phyloP scores from a whole-genome alignment of 2,113 vertebrate genomes.

The Paratilapia polleni region DNA sequence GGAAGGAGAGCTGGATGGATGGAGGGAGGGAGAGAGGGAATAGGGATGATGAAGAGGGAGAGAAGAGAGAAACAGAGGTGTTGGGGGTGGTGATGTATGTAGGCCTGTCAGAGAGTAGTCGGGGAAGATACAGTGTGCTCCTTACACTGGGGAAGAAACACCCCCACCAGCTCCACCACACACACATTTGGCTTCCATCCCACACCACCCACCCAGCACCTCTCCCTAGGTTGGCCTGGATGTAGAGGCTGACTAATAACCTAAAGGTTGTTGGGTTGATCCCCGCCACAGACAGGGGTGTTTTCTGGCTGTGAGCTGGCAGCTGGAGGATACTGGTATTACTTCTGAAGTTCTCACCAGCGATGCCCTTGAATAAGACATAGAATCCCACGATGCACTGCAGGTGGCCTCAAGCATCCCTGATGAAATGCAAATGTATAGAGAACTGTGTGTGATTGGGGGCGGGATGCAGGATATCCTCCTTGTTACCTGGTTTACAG shows the following conservation, averaged over 20 bases:
- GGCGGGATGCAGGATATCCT: background rate
- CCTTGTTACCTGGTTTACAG: slow-evolving; percentile 10
- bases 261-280: slow-evolving; percentile 78
- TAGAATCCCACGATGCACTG: slow-evolving; percentile 63
- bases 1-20: slow-evolving; percentile 68
- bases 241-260: slow-evolving; percentile 78
- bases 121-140: slow-evolving; percentile 83
- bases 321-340: slow-evolving; percentile 71
- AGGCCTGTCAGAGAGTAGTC: slow-evolving; percentile 81
- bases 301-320: slow-evolving; percentile 74
- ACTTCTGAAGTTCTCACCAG: slow-evolving; percentile 73
- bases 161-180: slow-evolving; percentile 65
- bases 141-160: slow-evolving; percentile 81
- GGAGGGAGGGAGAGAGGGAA: slow-evolving; percentile 77
- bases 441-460: slow-evolving; percentile 9
- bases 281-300: slow-evolving; percentile 72
- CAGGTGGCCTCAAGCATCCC: slow-evolving; percentile 64
- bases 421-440: slow-evolving; percentile 69
- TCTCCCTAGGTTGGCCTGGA: slow-evolving; percentile 72
- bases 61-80: slow-evolving; percentile 74
- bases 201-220: slow-evolving; percentile 62
- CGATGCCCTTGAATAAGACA: slow-evolving; percentile 75
- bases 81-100: slow-evolving; percentile 84
- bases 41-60: slow-evolving; percentile 81
- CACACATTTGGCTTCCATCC: slow-evolving; percentile 67